phyloP scores from a whole-genome alignment of 2,797 vertebrate genomes.

The Gymnoscopelus braueri region DNA sequence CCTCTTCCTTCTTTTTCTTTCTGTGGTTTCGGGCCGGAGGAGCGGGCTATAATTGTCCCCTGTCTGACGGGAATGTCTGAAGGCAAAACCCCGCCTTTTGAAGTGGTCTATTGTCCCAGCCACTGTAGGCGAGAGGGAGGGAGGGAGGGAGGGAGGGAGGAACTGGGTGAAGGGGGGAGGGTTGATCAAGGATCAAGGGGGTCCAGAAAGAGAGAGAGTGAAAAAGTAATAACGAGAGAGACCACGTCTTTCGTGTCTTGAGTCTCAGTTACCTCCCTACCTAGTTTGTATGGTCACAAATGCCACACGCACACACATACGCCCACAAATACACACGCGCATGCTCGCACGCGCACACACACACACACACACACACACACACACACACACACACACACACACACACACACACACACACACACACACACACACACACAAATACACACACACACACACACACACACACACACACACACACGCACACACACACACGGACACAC shows the following conservation, averaged over 20 bases:
- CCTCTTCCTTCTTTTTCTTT: constrained; percentile 48
- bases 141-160: background rate
- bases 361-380: background rate
- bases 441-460: constrained; percentile 1
- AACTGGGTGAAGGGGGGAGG: constrained; percentile 23
- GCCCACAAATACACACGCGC: no score
- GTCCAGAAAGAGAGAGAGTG: constrained; percentile 5
- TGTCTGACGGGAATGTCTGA: constrained; percentile 74
- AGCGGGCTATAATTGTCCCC: constrained; percentile 77
- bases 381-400: background rate
- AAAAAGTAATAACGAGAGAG: constrained; percentile 1
- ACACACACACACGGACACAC: background rate
- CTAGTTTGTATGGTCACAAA: no score
- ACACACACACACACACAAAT: background rate
- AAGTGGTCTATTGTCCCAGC: constrained; percentile 79
- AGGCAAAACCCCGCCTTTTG: constrained; percentile 66
- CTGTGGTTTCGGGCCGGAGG: constrained; percentile 61
- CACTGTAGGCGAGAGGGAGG: constrained; percentile 54
- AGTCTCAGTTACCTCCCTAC: no score
- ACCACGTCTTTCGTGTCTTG: background rate
- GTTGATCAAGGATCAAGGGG: constrained; percentile 11
- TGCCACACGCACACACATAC: no score
- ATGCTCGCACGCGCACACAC: no score
- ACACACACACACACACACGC: background rate
- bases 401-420: background rate